phyloP scores from a whole-genome alignment of 2,113 vertebrate species.

The Globicephala melas region DNA sequence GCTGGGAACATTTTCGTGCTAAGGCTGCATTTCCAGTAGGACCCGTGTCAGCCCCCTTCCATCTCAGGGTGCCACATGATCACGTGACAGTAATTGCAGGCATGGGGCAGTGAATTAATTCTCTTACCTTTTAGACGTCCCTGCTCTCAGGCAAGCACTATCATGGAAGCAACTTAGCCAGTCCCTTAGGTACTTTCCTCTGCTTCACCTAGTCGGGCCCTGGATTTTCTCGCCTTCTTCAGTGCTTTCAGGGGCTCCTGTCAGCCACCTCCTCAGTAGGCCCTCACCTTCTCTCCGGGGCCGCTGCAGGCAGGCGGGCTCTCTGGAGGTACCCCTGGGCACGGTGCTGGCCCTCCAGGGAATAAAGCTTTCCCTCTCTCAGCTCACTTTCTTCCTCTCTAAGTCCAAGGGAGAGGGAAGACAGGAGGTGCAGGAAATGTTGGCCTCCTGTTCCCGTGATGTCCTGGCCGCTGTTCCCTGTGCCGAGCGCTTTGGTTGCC shows the following conservation, averaged over 20 bases:
- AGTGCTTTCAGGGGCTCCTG: not conserved
- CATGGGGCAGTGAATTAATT: not conserved
- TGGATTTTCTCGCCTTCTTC: not conserved
- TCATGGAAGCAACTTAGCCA: not conserved
- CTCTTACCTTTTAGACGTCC: not conserved
- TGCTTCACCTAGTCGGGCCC: not conserved
- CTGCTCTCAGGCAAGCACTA: not conserved
- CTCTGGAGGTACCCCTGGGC: not conserved
- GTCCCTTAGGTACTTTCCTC: not conserved
- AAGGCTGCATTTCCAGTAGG: not conserved
- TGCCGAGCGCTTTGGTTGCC: accelerated
- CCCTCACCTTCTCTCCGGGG: accelerated
- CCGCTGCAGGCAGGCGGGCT: not conserved
- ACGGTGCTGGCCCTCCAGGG: not conserved
- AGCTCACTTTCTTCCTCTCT: not conserved
- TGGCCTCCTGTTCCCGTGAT: accelerated
- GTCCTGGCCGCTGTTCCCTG: not conserved
- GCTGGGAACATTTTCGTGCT: not conserved
- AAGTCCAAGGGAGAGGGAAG: not conserved
- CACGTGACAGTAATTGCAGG: not conserved
- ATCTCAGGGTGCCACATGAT: not conserved
- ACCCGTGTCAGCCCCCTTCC: not conserved
- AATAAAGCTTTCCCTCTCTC: not conserved
- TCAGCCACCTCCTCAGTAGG: not conserved
- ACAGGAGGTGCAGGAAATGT: not conserved